Evolutionary conservation across 2,113 vertebrate genomes (phyloP), one percentile per base, ranked within the genome.

Genomic region (Ceyx cyanopectus): DNA sequence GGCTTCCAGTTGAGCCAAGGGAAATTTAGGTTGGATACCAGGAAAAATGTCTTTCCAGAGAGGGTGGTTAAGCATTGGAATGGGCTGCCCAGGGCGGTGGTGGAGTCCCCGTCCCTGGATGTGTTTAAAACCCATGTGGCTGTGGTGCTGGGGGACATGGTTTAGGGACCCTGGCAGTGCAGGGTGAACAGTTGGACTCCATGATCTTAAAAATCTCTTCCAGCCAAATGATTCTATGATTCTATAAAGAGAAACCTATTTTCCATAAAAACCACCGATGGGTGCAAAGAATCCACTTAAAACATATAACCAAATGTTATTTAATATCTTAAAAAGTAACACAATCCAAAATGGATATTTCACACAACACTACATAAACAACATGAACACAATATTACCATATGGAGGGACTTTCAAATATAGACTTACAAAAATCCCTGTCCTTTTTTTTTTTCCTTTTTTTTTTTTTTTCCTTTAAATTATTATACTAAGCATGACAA

Each of bases 301-400:
- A 97, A 97, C 97, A 97, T 97, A 97, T 99, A 99, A 98, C 97
- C 98, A 99, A 99, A 99, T 98, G 98, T 99, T 98, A 99, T 99
- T 99, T 99, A 99, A 99, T 99, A 99, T 99, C 98, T 99, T 99
- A 99, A 99, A 99, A 99, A 99, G 98, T 99, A 99, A 99, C 99
- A 99, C 98, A 98, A 98, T 99, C 98, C 99, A 98, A 98, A 98
- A 98, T 98, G 98, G 98, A 98, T 98, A 98, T 98, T 98, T 98
- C 98, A 99, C 98, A 98, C 98, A 98, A 99, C 98, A 99, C 99
- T 99, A 99, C 98, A 98, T 99, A 98, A 99, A 98, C 98, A 97
- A 98, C 98, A 98, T 98, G 98, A 98, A 99, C 99, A 99, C 98
- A 98, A 98, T 98, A 99, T 98, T 98, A 98, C 98, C 98, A 98